phyloP scores from a whole-genome alignment of 2,888 invertebrate genomes.

The Netelia fuscicornis region DNA sequence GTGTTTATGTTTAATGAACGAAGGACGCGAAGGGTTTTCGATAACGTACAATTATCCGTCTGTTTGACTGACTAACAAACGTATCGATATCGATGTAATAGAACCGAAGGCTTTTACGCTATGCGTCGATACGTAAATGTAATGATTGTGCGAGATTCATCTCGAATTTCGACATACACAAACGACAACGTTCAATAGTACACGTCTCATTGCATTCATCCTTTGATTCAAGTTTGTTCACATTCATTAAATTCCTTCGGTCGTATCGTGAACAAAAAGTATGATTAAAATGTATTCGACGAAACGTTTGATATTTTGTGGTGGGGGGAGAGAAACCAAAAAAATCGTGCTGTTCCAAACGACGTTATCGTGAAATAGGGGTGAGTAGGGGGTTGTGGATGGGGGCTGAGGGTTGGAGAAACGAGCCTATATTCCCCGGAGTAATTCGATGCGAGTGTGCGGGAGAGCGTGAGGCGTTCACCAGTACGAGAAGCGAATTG shows the following conservation, averaged over 20 bases:
- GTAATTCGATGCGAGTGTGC: constrained; percentile 20
- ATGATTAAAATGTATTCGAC: background rate
- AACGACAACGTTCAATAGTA: background rate
- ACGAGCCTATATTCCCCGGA: constrained; percentile 16
- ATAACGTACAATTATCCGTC: too few relatives aligned
- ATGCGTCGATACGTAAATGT: too few relatives aligned
- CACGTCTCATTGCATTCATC: background rate
- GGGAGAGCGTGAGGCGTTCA: constrained; percentile 12
- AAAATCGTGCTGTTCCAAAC: background rate
- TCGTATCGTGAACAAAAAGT: background rate
- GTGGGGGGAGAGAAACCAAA: background rate
- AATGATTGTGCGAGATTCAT: too few relatives aligned
- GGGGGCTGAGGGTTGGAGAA: too few relatives aligned
- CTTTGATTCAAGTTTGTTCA: background rate
- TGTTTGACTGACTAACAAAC: too few relatives aligned
- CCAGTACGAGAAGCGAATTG: constrained; percentile 12
- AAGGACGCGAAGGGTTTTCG: too few relatives aligned
- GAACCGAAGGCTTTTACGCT: too few relatives aligned
- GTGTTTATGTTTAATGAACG: too few relatives aligned
- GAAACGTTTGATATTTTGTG: background rate
- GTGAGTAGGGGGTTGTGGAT: background rate
- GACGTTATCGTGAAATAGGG: constrained; percentile 7
- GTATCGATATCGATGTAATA: too few relatives aligned
- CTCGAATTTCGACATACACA: too few relatives aligned
- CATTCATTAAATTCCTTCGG: background rate